Conservation (phyloP, 2,888 invertebrate genomes). For the Hypselothyrea guttata region DNA sequence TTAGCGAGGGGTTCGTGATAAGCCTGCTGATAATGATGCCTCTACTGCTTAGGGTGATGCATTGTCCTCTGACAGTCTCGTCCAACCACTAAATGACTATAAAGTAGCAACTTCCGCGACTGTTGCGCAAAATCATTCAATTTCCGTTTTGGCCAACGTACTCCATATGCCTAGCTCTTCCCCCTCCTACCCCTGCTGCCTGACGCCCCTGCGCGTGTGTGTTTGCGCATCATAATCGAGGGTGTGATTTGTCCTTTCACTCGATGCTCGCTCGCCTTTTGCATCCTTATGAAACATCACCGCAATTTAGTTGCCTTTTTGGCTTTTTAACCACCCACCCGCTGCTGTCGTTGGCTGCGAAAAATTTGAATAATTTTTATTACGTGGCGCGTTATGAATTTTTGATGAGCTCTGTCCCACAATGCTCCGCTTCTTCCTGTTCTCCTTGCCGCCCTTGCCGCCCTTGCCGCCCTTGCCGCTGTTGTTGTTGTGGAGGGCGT, state of each 20-base stretch:
- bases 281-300: constrained; percentile 72
- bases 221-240: constrained; percentile 69
- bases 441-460: no score
- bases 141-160: constrained; percentile 77
- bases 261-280: constrained; percentile 48
- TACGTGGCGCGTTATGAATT: constrained; percentile 79
- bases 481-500: constrained; percentile 54
- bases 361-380: constrained; percentile 81
- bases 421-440: constrained; percentile 24
- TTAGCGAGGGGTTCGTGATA: constrained; percentile 41
- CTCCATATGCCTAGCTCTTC: constrained; percentile 25
- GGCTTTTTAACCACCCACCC: constrained; percentile 19
- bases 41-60: constrained; percentile 25
- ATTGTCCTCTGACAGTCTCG: constrained; percentile 55
- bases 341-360: constrained; percentile 46
- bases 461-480: no score
- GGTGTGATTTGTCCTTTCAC: constrained; percentile 79
- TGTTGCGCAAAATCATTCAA: constrained; percentile 81
- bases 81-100: constrained; percentile 81
- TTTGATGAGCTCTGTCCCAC: constrained; percentile 69
- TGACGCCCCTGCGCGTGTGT: constrained; percentile 33
- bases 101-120: constrained; percentile 80
- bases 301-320: constrained; percentile 68
- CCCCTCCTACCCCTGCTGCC: background rate
- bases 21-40: constrained; percentile 15